A percentile compares a stretch with the other conserved stretches of the same genome.
Conservation (phyloP, 92 coral and sea anemone genomes). For the Umimayanthus kanabou region DNA sequence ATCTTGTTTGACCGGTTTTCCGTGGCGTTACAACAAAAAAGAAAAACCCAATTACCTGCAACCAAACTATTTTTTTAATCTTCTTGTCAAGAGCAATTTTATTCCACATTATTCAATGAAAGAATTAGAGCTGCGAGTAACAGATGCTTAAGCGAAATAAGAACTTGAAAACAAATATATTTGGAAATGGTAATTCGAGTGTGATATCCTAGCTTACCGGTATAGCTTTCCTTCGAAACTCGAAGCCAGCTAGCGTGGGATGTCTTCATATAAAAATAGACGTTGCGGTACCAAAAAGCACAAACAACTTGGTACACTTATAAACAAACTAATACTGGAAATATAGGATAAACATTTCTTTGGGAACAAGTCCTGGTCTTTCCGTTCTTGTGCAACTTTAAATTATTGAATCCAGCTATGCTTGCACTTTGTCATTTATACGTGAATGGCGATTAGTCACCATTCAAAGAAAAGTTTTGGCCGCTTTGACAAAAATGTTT, state of each 20-base stretch:
- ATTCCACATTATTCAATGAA: not conserved
- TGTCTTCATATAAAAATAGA: not conserved
- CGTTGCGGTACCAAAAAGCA: not conserved
- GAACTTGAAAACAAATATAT: not conserved
- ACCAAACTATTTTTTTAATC: not conserved
- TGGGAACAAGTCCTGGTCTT: not conserved
- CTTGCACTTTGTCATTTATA: too few relatives aligned
- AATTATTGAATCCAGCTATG: not conserved
- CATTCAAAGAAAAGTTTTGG: not conserved
- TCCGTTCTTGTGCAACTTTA: not conserved
- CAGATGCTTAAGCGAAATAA: not conserved
- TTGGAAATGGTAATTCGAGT: not conserved
- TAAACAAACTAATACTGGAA: not conserved
- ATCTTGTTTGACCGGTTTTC: conserved; percentile 36
- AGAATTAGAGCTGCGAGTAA: not conserved
- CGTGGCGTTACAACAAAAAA: conserved; percentile 22
- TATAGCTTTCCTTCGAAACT: not conserved
- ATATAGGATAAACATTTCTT: not conserved
- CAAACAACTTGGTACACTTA: not conserved
- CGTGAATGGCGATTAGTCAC: not conserved
- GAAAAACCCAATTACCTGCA: not conserved
- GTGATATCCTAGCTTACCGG: not conserved
- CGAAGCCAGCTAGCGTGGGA: not conserved
- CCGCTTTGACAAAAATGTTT: not conserved
- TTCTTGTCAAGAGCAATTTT: not conserved